These are phyloP conservation scores for Tethea ocularis DNA, from an alignment of 2,888 invertebrate genomes.

Conservation along the genomic window DNA sequence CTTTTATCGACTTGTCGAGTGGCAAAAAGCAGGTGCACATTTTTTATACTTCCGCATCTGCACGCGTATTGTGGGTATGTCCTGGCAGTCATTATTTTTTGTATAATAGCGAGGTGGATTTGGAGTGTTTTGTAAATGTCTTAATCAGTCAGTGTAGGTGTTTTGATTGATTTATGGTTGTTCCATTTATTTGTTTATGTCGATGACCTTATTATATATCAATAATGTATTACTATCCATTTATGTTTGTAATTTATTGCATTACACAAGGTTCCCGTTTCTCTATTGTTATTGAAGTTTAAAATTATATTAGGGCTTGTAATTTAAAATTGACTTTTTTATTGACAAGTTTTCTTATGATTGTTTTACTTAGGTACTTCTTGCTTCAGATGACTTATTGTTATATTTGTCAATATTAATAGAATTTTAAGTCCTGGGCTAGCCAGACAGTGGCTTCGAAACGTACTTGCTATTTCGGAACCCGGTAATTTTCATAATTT, in stretches of 20 bases:
- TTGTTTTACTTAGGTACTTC: too few relatives aligned
- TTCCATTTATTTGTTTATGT: not conserved
- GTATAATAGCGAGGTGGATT: not conserved
- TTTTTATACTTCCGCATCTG: slow-evolving; percentile 46
- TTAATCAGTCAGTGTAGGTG: not conserved
- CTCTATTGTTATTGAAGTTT: not conserved
- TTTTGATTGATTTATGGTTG: not conserved
- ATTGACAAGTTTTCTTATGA: not conserved
- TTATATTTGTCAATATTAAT: too few relatives aligned
- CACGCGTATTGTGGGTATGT: slow-evolving; percentile 40
- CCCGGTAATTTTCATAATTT: too few relatives aligned
- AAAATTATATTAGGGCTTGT: not conserved
- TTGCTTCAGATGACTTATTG: too few relatives aligned
- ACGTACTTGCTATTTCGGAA: too few relatives aligned
- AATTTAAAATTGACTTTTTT: not conserved
- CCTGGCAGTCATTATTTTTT: slow-evolving; percentile 22
- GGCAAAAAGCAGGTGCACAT: slow-evolving; percentile 44
- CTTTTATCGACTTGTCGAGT: slow-evolving; percentile 40
- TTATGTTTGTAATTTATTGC: not conserved
- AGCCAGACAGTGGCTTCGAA: not conserved
- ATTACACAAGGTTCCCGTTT: not conserved
- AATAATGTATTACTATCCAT: not conserved
- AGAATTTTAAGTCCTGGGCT: too few relatives aligned
- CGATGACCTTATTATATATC: not conserved
- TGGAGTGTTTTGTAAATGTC: not conserved